Evolutionary conservation across 1,140 invertebrate genomes (phyloP), one percentile per base, ranked within the genome.

Genomic region (Galleria mellonella): DNA sequence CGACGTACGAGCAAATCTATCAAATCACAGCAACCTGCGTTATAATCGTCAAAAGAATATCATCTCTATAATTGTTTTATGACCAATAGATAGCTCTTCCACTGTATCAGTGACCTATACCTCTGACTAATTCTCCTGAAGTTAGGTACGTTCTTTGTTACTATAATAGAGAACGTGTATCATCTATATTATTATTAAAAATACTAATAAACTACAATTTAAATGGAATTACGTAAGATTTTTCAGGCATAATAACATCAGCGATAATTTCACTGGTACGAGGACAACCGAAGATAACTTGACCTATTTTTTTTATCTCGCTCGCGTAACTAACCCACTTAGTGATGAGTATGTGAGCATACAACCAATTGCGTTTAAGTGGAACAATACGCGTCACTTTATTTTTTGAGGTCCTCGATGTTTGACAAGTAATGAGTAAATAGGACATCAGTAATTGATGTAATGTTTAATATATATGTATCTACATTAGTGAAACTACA

Each of bases 241-340:
- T 83, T 81, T 73, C 51, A 76, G 57, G 68, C 75, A 75, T 72
- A 79, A 76, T 77, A 75, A 62, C 51, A 23, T 23, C 52, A 47
- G 43, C 71, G 75, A 78, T 83, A 81, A 79, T 81, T 77, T 72
- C 74, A 79, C 73, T 65, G 64, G 41, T 61, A 59, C 81, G 81
- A 84, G 81, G 81, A 84, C 81, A 68, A 65, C 54, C 58, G 52
- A 79, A 83, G 81, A 84, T 83, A 83, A 77, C 81, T 84, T 84
- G 81, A 83, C 81, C 81, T 64, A 84, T 84, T 77, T 84, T 84
- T 79, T 84, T 81, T 84, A 81, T 84, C 78, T 82, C 64, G 54
- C 65, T 69, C 72, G 62, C 65, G 66, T 72, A 67, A 67, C 66
- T 77, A 84, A 83, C 81, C 81, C 68, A 84, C 67, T 70, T 84